Evolutionary conservation across 2,113 vertebrate species (phyloP).

Genomic region (Cyanocitta stelleri): DNA sequence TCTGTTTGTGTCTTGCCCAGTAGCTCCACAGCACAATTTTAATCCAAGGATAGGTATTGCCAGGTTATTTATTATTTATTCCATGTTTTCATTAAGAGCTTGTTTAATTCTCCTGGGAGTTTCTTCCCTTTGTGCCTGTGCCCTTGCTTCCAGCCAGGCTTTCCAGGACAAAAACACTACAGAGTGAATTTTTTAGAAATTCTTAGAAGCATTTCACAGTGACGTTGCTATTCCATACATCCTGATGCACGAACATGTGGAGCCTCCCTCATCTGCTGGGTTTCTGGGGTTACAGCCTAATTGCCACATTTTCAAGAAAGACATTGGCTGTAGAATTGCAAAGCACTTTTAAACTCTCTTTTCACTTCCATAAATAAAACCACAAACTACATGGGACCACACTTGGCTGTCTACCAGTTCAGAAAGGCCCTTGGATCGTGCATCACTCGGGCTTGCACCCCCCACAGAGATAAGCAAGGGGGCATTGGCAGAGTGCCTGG

Average conservation of each 20-base stretch:
- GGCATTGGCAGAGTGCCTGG: background rate
- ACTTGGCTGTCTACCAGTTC: background rate
- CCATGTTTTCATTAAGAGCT: slow-evolving; percentile 19
- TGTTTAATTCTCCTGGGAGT: slow-evolving; percentile 4
- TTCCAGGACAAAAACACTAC: background rate
- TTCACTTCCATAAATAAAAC: background rate
- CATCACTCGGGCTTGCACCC: background rate
- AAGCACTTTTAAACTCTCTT: background rate
- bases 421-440: background rate
- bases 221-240: background rate
- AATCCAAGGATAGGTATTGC: background rate
- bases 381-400: background rate
- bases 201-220: background rate
- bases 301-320: background rate
- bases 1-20: background rate
- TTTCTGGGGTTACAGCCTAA: background rate
- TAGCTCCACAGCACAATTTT: background rate
- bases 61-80: slow-evolving; percentile 42
- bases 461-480: background rate
- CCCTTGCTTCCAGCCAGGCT: slow-evolving; percentile 13
- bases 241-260: background rate
- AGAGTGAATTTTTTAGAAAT: background rate
- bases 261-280: background rate
- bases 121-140: background rate
- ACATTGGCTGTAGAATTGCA: background rate